phyloP scores from a whole-genome alignment of 2,113 vertebrate species.

The Scortum barcoo region DNA sequence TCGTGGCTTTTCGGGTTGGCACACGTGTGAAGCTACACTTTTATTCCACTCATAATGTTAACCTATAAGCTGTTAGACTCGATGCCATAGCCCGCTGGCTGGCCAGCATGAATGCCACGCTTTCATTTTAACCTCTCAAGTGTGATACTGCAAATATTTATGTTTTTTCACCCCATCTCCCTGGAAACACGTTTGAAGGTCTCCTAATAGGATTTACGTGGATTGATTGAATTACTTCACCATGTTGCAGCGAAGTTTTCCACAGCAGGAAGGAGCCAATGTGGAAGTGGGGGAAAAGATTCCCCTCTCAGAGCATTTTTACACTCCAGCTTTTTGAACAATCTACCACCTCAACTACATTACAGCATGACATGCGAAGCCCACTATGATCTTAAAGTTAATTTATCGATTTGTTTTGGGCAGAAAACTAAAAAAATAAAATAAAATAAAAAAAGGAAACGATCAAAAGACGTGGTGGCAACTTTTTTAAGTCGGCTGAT shows the following conservation, averaged over 20 bases:
- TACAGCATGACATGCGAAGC: background rate
- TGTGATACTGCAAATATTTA: conserved; percentile 78
- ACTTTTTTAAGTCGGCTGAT: background rate
- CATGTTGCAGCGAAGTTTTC: conserved; percentile 73
- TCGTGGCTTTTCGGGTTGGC: conserved; percentile 46
- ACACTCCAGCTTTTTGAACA: conserved; percentile 13
- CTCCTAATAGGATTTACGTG: conserved; percentile 69
- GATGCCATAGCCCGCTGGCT: conserved; percentile 50
- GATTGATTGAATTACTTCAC: conserved; percentile 72
- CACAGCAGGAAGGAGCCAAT: conserved; percentile 49
- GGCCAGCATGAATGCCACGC: conserved; percentile 59
- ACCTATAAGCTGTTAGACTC: conserved; percentile 59
- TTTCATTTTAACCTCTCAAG: conserved; percentile 73
- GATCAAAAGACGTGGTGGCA: too few relatives aligned
- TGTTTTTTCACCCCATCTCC: conserved; percentile 70
- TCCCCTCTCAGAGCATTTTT: conserved; percentile 27
- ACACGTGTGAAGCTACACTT: conserved; percentile 52
- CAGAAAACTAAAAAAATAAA: too few relatives aligned
- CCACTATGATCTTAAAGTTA: background rate
- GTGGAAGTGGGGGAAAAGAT: conserved; percentile 48
- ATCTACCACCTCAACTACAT: background rate
- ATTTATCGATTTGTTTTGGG: background rate
- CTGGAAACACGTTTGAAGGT: conserved; percentile 73
- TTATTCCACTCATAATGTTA: conserved; percentile 72
- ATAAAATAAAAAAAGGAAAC: background rate